phyloP scores from a whole-genome alignment of 2,797 vertebrate genomes.

The Trachops cirrhosus region DNA sequence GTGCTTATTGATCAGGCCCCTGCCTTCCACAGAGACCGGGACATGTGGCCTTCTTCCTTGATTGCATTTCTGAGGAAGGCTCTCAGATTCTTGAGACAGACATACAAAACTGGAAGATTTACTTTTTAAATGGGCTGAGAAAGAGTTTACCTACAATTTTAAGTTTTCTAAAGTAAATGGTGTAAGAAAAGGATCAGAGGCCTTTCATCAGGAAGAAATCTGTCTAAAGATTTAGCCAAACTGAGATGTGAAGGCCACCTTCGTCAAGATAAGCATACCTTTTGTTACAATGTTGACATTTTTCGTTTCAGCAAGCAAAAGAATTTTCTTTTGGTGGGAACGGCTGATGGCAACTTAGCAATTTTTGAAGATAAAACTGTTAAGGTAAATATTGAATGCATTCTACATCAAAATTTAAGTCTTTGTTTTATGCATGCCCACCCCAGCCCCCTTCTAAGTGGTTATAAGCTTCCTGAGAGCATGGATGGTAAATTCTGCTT shows the following conservation, averaged over 20 bases:
- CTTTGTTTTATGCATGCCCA: neutral
- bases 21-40: neutral
- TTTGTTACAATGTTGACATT: neutral
- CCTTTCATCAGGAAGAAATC: neutral
- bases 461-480: neutral
- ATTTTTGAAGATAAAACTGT: constrained; percentile 93
- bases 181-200: neutral
- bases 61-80: neutral
- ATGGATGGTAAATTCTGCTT: neutral
- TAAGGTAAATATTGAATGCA: constrained; percentile 84
- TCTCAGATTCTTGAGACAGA: neutral
- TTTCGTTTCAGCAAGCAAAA: constrained; percentile 85
- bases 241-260: neutral
- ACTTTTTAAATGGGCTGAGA: neutral
- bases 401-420: constrained; percentile 12
- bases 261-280: neutral
- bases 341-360: constrained; percentile 91
- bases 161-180: neutral
- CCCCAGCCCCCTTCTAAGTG: neutral
- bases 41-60: neutral
- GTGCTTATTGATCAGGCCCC: neutral
- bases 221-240: neutral
- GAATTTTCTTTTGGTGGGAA: constrained; percentile 93
- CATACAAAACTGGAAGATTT: neutral
- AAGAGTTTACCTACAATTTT: neutral